Base-by-base conservation (phyloP, 2,113 vertebrate genomes). In the Platysteira castanea region DNA sequence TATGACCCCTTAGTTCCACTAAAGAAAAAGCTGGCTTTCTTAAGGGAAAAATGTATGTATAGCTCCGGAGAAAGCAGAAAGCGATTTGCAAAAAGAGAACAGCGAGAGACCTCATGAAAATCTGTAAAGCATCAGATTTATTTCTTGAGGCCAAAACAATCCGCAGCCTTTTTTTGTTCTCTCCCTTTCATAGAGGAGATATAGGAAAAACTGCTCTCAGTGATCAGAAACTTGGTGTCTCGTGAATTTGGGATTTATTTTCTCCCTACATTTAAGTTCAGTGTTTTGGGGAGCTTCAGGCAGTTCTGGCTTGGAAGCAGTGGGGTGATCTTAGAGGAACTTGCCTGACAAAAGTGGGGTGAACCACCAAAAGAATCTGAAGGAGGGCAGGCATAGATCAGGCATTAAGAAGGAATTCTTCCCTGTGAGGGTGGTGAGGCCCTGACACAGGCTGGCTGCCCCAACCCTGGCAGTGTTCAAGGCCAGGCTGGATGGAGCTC, bases 131-230 rank as follows among this genome's bases (percentile, higher is more conserved):
- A 65, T 37, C 59, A 64, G 57, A 84, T 81, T 75, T 79, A 76
- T 90, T 89, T 93, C 79, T 84, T 33, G n/a, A 89, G 61, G 80
- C 69, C 85, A 90, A 88, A 96, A 75, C 64, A 95, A 88, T 70
- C 59, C 52, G 59, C 83, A 84, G 11, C 13, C 6, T 46, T 28
- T 39, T 80, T 53, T 49, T 37, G 13, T 42, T 86, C 33, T 84
- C 81, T 70, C 17, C 35, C 35, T 85, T 77, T 56, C 23, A 31
- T 9, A 64, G 50, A 68, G 42, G 37, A 71, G 44, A 28, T 27
- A 17, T 1, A 64, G 37, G 71, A 61, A 88, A 93, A 94, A 39
- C 39, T 53, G 28, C 18, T 95, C 67, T 79, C 42, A 35, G 42
- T 30, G 39, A 83, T 23, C 31, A n/a, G 37, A 68, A 82, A 71